Conservation (phyloP, 2,888 invertebrate species). For the Heteromurus nitidus region DNA sequence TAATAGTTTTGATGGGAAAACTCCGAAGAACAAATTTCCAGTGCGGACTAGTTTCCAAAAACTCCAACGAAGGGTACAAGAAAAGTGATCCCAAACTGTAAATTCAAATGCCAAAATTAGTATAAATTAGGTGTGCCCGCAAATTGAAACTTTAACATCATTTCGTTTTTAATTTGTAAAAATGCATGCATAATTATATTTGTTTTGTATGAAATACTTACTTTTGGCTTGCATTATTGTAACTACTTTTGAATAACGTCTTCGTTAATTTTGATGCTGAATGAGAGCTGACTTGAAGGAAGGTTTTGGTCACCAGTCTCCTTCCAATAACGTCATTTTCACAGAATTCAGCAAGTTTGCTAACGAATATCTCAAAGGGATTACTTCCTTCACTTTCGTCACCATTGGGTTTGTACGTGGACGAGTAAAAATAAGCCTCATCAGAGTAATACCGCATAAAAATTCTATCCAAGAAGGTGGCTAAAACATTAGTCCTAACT, state of each 20-base stretch:
- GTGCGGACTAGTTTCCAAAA: conserved; percentile 43
- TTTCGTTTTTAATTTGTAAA: too few relatives aligned
- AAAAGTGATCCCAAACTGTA: conserved; percentile 39
- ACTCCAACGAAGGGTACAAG: conserved; percentile 64
- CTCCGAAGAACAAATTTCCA: conserved; percentile 65
- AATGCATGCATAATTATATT: not conserved
- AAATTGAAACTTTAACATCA: too few relatives aligned
- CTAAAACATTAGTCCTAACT: conserved; percentile 56
- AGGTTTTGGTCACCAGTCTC: conserved; percentile 63
- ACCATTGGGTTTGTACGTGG: not conserved
- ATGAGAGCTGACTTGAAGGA: conserved; percentile 63
- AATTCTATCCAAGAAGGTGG: conserved; percentile 61
- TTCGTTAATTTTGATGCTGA: conserved; percentile 65
- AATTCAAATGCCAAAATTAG: not conserved
- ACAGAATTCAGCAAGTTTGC: conserved; percentile 25
- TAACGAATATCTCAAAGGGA: conserved; percentile 64
- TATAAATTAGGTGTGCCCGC: too few relatives aligned
- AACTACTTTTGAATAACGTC: conserved; percentile 53
- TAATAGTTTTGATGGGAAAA: conserved; percentile 63
- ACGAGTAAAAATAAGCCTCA: conserved; percentile 58
- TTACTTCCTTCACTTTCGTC: conserved; percentile 9
- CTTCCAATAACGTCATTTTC: conserved; percentile 61
- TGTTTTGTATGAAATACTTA: conserved; percentile 17
- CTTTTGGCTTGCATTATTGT: too few relatives aligned
- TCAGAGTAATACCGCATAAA: conserved; percentile 68